These are phyloP conservation scores for Dendrolimus kikuchii DNA, from an alignment of 1,140 invertebrate species.

Conservation along the genomic window DNA sequence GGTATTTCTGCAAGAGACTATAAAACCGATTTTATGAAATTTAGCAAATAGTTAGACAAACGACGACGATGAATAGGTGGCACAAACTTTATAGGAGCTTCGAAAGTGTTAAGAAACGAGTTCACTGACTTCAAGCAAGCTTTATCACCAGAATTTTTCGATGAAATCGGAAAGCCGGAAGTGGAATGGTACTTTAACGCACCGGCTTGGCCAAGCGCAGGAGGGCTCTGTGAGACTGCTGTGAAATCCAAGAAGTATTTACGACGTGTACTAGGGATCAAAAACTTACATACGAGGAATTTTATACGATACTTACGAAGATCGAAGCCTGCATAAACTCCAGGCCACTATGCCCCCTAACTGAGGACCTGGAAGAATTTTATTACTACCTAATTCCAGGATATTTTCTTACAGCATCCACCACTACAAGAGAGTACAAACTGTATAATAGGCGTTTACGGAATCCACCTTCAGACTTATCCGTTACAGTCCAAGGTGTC, in stretches of 20 bases:
- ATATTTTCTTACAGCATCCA: constrained; percentile 1
- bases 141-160: constrained; percentile 6
- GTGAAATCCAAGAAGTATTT: not conserved
- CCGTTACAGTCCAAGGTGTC: no score
- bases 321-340: constrained; percentile 3
- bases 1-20: no score
- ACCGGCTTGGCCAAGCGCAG: not conserved
- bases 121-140: not conserved
- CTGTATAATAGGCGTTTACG: no score
- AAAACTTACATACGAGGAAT: constrained; percentile 3
- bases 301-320: constrained; percentile 3
- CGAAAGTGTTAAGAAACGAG: constrained; percentile 2
- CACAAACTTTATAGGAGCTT: no score
- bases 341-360: constrained; percentile 11
- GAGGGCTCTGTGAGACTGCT: not conserved
- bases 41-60: no score
- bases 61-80: no score
- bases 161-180: not conserved
- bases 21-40: no score
- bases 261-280: not conserved
- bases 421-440: no score
- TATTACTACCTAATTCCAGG: constrained; percentile 6
- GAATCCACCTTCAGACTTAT: no score
- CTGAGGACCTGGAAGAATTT: constrained; percentile 24
- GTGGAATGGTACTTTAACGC: constrained; percentile 5